Evolutionary conservation across 1,140 invertebrate genomes (phyloP).

Genomic region (Hycleus phaleratus): DNA sequence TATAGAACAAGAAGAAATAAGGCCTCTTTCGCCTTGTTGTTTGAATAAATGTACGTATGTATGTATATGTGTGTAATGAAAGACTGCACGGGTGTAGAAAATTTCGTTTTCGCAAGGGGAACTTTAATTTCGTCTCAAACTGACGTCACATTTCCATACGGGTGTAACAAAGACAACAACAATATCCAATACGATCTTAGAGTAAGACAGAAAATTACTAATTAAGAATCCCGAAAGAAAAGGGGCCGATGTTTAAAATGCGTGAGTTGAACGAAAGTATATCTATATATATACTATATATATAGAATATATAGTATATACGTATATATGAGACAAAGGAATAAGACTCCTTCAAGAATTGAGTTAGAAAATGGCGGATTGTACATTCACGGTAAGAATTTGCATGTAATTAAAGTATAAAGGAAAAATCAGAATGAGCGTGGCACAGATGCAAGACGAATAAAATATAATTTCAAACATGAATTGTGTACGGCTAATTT

Average conservation of each 20-base stretch:
- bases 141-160: conserved; percentile 39
- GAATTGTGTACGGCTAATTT: no score
- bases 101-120: conserved; percentile 40
- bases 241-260: conserved; percentile 42
- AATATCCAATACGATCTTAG: conserved; percentile 9
- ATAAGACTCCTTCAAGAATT: conserved; percentile 36
- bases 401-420: conserved; percentile 42
- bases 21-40: conserved; percentile 11
- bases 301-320: conserved; percentile 19
- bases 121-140: conserved; percentile 39
- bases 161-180: conserved; percentile 23
- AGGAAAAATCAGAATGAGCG: conserved; percentile 35
- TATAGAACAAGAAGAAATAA: conserved; percentile 30
- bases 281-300: conserved; percentile 12
- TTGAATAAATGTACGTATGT: conserved; percentile 1
- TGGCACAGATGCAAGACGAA: conserved; percentile 12
- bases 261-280: conserved; percentile 37
- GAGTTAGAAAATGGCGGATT: conserved; percentile 41
- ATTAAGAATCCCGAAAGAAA: conserved; percentile 41
- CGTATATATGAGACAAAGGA: conserved; percentile 40
- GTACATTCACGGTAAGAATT: conserved; percentile 39
- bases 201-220: conserved; percentile 35
- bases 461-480: no score
- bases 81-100: conserved; percentile 41
- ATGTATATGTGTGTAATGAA: conserved; percentile 38